Conservation (phyloP, 2,797 vertebrate species). For the Tenualosa thibaudeaui region DNA sequence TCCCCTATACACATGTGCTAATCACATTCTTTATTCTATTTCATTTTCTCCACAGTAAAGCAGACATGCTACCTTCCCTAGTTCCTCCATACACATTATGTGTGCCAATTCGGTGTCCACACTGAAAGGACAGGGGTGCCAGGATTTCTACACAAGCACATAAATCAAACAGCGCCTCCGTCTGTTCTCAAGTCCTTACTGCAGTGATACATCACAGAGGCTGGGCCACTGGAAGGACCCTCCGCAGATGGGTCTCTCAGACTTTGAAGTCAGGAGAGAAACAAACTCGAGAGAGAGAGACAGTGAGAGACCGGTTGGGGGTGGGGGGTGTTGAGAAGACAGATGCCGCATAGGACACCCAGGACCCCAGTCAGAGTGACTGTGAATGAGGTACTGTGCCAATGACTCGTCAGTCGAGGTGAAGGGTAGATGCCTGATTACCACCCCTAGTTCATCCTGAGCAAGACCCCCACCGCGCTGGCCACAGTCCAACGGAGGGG, state of each 20-base stretch:
- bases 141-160: background rate
- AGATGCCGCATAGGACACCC: conserved; percentile 53
- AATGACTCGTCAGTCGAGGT: conserved; percentile 68
- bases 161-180: conserved; percentile 19
- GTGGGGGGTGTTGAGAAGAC: background rate
- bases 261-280: background rate
- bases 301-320: background rate
- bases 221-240: background rate
- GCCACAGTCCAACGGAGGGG: conserved; percentile 73
- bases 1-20: no score
- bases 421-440: conserved; percentile 64
- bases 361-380: conserved; percentile 63
- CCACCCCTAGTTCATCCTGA: conserved; percentile 59
- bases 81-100: background rate
- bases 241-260: background rate
- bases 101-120: background rate
- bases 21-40: background rate
- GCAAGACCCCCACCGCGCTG: conserved; percentile 72
- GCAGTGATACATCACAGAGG: conserved; percentile 1
- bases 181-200: background rate
- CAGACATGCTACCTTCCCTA: background rate
- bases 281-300: background rate
- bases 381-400: conserved; percentile 60
- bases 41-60: background rate
- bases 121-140: background rate